These are phyloP conservation scores for Ophonus ardosiacus DNA, from an alignment of 2,888 invertebrate genomes.

Conservation along the genomic window DNA sequence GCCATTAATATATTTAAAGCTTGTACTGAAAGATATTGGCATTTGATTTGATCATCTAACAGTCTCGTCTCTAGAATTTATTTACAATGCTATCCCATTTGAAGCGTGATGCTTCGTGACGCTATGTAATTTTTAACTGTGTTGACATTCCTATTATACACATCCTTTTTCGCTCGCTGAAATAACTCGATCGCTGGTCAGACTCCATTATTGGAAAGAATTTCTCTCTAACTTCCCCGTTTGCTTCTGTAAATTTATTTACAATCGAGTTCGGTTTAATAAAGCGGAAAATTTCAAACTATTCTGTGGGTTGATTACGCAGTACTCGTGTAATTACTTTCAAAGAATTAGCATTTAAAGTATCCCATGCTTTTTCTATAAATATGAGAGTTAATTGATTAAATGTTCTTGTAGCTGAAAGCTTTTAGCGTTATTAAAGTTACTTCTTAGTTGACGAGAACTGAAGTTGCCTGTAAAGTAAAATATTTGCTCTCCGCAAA, in stretches of 20 bases:
- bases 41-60: constrained; percentile 42
- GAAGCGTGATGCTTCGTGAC: constrained; percentile 34
- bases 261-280: neutral
- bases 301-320: neutral
- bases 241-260: neutral
- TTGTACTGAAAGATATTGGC: constrained; percentile 24
- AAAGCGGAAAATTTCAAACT: neutral
- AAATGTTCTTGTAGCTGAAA: neutral
- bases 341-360: constrained; percentile 30
- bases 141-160: constrained; percentile 46
- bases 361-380: neutral
- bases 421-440: constrained; percentile 34
- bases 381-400: constrained; percentile 26
- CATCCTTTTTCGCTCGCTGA: neutral
- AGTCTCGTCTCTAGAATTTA: constrained; percentile 32
- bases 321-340: constrained; percentile 2
- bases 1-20: constrained; percentile 28
- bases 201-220: neutral
- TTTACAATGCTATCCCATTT: constrained; percentile 48
- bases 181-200: constrained; percentile 8
- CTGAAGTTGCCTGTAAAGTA: neutral
- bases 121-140: constrained; percentile 32
- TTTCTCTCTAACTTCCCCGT: neutral
- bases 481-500: neutral
- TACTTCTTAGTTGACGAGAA: neutral